phyloP scores from a whole-genome alignment of 37 sponge, comb jelly and placozoan species.

The Crambe crambe region DNA sequence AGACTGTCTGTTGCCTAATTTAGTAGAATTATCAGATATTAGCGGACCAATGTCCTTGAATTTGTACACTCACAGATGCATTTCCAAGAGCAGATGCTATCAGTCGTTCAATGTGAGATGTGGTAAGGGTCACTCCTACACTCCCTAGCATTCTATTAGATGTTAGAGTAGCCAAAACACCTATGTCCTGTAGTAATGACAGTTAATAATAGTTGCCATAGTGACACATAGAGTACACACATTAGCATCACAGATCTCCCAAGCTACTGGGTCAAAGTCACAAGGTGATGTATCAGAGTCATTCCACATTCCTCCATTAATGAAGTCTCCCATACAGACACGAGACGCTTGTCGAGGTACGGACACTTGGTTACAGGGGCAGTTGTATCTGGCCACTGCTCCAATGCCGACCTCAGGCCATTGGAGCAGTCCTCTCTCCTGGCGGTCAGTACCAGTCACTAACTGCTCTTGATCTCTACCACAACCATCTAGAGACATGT shows the following conservation, averaged over 20 bases:
- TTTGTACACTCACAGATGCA: neutral
- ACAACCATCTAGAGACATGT: conserved; percentile 48
- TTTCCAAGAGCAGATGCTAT: neutral
- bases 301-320: conserved; percentile 44
- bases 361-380: conserved; percentile 42
- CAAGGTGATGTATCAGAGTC: conserved; percentile 14
- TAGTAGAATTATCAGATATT: too few species aligned
- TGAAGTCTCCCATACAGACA: conserved; percentile 50
- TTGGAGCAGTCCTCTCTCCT: neutral
- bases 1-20: conserved; percentile 16
- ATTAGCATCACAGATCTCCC: neutral
- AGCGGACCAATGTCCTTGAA: too few species aligned
- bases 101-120: neutral
- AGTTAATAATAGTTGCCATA: neutral
- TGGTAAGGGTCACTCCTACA: neutral
- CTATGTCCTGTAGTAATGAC: neutral
- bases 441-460: neutral
- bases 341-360: conserved; percentile 18
- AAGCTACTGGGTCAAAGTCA: conserved; percentile 14
- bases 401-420: conserved; percentile 60
- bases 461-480: neutral
- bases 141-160: neutral
- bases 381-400: neutral
- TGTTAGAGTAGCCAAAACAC: neutral
- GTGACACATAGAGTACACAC: neutral